A percentile compares a stretch with the other conserved stretches of the same genome.
phyloP scores from a whole-genome alignment of 2,797 vertebrate species.

The Periophthalmus magnuspinnatus region DNA sequence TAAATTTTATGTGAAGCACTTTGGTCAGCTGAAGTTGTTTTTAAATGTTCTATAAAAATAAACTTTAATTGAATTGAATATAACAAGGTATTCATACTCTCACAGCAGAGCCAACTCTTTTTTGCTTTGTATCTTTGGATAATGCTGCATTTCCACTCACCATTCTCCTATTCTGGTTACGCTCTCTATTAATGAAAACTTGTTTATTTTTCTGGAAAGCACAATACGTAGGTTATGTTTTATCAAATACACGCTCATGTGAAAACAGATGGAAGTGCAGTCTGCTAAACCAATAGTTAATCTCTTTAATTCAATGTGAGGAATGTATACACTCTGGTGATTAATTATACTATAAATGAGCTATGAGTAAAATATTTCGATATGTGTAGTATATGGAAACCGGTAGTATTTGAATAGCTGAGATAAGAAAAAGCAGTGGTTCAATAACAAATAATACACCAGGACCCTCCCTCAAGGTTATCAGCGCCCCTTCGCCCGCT shows the following conservation, averaged over 20 bases:
- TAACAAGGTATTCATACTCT: too few species aligned
- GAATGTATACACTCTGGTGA: constrained; percentile 8
- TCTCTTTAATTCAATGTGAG: constrained; percentile 38
- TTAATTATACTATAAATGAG: constrained; percentile 6
- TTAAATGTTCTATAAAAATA: too few species aligned
- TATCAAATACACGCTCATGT: not conserved
- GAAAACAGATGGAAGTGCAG: constrained; percentile 9
- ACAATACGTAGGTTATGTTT: not conserved
- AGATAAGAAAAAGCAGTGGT: constrained; percentile 43
- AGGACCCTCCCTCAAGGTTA: constrained; percentile 53
- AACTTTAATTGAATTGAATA: too few species aligned
- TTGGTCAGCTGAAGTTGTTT: too few species aligned
- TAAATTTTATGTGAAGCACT: too few species aligned
- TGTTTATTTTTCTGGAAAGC: not conserved
- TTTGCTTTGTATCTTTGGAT: too few species aligned
- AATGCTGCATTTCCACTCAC: too few species aligned
- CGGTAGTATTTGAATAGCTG: constrained; percentile 22
- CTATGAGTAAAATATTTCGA: constrained; percentile 16
- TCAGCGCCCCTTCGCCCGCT: constrained; percentile 27
- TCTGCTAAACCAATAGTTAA: constrained; percentile 36
- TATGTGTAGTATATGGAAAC: not conserved
- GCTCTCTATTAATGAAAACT: too few species aligned
- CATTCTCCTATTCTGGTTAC: too few species aligned
- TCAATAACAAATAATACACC: constrained; percentile 36
- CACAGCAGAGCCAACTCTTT: too few species aligned